Evolutionary conservation across 1,140 invertebrate genomes (phyloP), one percentile per base, ranked within the genome.

Genomic region (Antheraea mylitta): DNA sequence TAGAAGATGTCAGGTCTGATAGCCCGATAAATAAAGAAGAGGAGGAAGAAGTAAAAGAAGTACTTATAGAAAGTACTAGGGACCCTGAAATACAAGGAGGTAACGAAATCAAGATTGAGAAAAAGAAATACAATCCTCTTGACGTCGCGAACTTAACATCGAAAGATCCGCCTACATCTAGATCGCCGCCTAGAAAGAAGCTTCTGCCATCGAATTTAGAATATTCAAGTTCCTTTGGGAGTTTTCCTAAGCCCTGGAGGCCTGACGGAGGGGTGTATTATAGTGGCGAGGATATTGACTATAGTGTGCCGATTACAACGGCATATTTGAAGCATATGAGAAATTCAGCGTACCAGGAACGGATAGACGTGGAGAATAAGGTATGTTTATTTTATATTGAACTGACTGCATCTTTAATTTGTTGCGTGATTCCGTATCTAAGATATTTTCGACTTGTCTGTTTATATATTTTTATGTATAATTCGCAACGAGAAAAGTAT

Each of bases 291-390:
- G 92, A 94, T 79, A 95, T 96, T 58, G 96, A 97, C 88, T 97
- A 96, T 85, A 95, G 95, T 78, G 94, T 97, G 72, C 96, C 97
- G 11, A 97, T 98, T 74, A 97, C 97, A 4, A 97, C 96, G 13
- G 96, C 96, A 3, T 97, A 97, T 87, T 91, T 97, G 85, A 97
- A 97, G 85, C 95, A 97, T 80, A 96, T 96, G 92, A 93, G 95
- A 80, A 95, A 93, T 77, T 92, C 95, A 86, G 93, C 94, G 37
- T 89, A 77, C 64, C 94, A 95, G 74, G 95, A 95, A 58, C 93
- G 94, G 1, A 76, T 95, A 77, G 94, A 94, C 62, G 91, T 93
- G 64, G 94, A 95, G 63, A 94, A 92, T 72, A 93, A 93, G 91
- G 92, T 93, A 74, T 86, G 92, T 79, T 18, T 11, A n/a, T 53